These are phyloP conservation scores for Dasyprocta punctata DNA, from an alignment of 2,113 vertebrate genomes.

Conservation along the genomic window DNA sequence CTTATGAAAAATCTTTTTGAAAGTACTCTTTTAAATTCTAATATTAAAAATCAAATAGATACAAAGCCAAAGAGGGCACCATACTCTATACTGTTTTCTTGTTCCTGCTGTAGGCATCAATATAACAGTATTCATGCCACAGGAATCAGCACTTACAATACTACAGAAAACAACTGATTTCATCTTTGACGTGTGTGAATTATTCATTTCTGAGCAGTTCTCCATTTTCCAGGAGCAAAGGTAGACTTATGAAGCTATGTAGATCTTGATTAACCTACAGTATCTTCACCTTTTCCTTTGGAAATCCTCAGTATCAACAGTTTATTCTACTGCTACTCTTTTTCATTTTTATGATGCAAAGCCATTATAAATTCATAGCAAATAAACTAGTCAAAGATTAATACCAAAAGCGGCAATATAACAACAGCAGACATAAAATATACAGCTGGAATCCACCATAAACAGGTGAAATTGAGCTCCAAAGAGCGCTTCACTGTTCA, in stretches of 20 bases:
- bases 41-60: conserved; percentile 10
- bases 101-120: not conserved
- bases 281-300: not conserved
- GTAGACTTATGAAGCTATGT: not conserved
- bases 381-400: conserved; percentile 71
- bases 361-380: conserved; percentile 62
- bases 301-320: not conserved
- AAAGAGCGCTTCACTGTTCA: conserved; percentile 24
- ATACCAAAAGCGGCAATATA: conserved; percentile 57
- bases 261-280: not conserved
- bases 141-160: not conserved
- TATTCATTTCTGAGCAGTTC: not conserved
- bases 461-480: not conserved
- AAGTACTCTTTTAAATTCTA: not conserved
- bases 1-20: not conserved
- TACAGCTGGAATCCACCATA: not conserved
- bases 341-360: conserved; percentile 54
- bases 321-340: not conserved
- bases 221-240: not conserved
- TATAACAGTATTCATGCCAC: not conserved
- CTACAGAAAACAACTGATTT: not conserved
- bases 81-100: not conserved
- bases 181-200: not conserved
- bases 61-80: not conserved
- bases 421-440: conserved; percentile 57